Percentiles rank a stretch among this genome's conserved stretches.
phyloP scores from a whole-genome alignment of 1,140 invertebrate genomes.

The Zaprionus inermis region DNA sequence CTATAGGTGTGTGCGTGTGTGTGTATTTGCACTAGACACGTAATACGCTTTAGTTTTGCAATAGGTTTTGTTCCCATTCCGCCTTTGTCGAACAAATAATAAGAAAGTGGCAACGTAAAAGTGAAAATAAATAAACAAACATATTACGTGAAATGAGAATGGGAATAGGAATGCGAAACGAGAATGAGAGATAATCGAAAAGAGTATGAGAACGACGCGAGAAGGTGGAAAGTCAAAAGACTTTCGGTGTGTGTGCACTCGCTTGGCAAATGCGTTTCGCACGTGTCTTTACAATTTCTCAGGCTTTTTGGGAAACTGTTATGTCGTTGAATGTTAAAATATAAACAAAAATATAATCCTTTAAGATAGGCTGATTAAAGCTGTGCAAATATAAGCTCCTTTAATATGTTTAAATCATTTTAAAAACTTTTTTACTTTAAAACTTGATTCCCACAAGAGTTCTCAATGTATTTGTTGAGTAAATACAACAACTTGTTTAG shows the following conservation, averaged over 20 bases:
- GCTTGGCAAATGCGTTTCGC: background rate
- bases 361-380: no score
- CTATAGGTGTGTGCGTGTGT: conserved; percentile 15
- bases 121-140: conserved; percentile 54
- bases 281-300: background rate
- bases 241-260: background rate
- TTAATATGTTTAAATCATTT: no score
- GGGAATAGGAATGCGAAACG: background rate
- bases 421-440: no score
- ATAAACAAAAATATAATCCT: no score
- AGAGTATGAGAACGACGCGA: conserved; percentile 7
- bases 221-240: conserved; percentile 13
- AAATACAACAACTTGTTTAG: no score
- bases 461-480: no score
- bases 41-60: conserved; percentile 57
- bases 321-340: no score
- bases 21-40: conserved; percentile 27
- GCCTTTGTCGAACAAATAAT: conserved; percentile 45
- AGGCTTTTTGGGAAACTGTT: background rate
- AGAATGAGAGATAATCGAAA: conserved; percentile 16
- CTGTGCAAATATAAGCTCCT: no score
- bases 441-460: no score
- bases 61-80: conserved; percentile 27
- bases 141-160: conserved; percentile 35
- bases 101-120: conserved; percentile 63